Evolutionary conservation across 2,797 vertebrate species (phyloP).

Genomic region (Heliangelus exortis): DNA sequence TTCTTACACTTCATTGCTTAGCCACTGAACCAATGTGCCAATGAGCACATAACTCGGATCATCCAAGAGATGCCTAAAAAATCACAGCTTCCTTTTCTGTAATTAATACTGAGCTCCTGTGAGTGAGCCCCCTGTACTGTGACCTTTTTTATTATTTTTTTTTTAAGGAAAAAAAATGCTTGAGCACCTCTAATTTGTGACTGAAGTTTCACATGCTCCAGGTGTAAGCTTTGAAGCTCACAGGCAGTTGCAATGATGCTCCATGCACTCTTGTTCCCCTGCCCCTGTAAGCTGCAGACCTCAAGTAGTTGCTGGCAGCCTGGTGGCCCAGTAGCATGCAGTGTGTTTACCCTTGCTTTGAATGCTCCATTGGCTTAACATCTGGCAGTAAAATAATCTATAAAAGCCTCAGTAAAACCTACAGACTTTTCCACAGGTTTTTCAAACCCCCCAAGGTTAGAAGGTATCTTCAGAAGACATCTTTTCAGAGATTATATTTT

Average conservation of each 20-base stretch:
- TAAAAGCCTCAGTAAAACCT: not conserved
- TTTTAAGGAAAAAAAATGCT: not conserved
- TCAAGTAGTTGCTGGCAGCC: not conserved
- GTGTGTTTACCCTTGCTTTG: not conserved
- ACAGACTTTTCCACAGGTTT: not conserved
- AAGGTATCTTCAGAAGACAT: not conserved
- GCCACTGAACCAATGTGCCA: not conserved
- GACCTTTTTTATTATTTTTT: not conserved
- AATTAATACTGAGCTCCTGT: not conserved
- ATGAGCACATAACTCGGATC: not conserved
- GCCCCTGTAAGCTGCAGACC: not conserved
- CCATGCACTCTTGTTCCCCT: rapidly evolving
- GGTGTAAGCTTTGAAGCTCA: not conserved
- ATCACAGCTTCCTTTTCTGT: not conserved
- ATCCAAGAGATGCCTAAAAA: not conserved
- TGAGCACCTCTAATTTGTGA: not conserved
- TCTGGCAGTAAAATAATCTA: not conserved
- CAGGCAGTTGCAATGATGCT: not conserved
- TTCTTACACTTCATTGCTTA: not conserved
- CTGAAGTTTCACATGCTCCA: not conserved
- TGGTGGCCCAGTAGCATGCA: rapidly evolving
- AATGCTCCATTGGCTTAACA: not conserved
- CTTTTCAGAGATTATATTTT: not conserved
- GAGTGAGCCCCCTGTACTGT: not conserved
- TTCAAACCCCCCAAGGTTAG: not conserved